Evolutionary conservation across 2,113 vertebrate genomes (phyloP).

Genomic region (Psittacus erithacus): DNA sequence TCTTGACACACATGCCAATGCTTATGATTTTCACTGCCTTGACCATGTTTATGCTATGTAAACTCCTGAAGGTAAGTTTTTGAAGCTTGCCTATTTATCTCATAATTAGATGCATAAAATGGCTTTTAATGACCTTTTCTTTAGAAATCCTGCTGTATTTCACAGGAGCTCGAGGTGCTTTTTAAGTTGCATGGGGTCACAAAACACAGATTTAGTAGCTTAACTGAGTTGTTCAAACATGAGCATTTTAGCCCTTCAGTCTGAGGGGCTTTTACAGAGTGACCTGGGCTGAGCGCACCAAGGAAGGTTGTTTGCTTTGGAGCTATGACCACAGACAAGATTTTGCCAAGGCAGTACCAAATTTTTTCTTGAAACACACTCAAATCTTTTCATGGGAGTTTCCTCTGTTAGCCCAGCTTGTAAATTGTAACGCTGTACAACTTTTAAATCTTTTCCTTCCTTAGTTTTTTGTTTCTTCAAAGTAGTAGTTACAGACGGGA

Average conservation of each 20-base stretch:
- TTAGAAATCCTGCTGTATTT: background rate
- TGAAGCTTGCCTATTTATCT: background rate
- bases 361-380: background rate
- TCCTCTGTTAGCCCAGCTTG: background rate
- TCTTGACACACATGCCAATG: background rate
- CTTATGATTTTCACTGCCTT: background rate
- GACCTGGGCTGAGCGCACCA: background rate
- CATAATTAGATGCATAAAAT: background rate
- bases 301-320: background rate
- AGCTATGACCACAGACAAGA: background rate
- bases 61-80: background rate
- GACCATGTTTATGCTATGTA: accelerated
- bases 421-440: background rate
- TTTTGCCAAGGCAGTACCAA: background rate
- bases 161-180: background rate
- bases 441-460: background rate
- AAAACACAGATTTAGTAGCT: background rate
- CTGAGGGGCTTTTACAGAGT: background rate
- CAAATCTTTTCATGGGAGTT: background rate
- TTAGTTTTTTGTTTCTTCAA: background rate
- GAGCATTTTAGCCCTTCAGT: background rate
- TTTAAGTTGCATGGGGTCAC: background rate
- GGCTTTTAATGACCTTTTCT: background rate
- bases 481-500: background rate
- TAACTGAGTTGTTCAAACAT: background rate